Base-by-base conservation (phyloP, 1,140 invertebrate genomes). In the Danaus melanippus region DNA sequence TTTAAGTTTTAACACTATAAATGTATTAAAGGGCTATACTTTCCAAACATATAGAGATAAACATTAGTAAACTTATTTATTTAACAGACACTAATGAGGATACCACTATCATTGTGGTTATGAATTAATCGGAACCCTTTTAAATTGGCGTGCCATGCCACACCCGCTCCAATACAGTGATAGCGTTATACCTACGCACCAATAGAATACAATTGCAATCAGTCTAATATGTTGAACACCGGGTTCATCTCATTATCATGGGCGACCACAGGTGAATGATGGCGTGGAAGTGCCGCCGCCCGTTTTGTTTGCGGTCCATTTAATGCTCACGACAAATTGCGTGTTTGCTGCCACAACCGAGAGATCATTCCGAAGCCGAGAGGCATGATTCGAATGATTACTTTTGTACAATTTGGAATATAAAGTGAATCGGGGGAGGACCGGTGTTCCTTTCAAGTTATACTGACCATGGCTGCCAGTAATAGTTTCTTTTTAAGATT, bases 251-350 rank as follows among this genome's bases (percentile, higher is more conserved):
- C 83, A 86, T 86, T 86, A 86, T 76, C 79, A 82, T 82, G 79
- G 74, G 58, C 71, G 74, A 86, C 81, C 83, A 81, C 84, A 86
- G 79, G 74, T 82, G 83, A 86, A 79, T 82, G 81, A 86, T 82
- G 79, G 78, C 69, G 73, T 67, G 69, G 69, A 32, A 65, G 62
- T 72, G 67, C 64, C 68, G 64, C 59, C 62, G 62, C 67, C 64
- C 79, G 79, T 86, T 86, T 83, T 86, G 81, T 86, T 84, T 84
- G 83, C 72, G 83, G 83, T 84, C 79, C 76, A 84, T 86, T 86
- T 80, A 84, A 80, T 79, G 74, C 74, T 69, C 70, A 71, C 70
- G 76, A 86, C 83, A 83, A 86, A 84, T 84, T 86, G 76, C 73
- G 74, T 83, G 83, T 86, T 86, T 80, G 80, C 75, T 72, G 71